These are phyloP conservation scores for Bubo scandiacus DNA, from an alignment of 2,113 vertebrate species.

Conservation along the genomic window DNA sequence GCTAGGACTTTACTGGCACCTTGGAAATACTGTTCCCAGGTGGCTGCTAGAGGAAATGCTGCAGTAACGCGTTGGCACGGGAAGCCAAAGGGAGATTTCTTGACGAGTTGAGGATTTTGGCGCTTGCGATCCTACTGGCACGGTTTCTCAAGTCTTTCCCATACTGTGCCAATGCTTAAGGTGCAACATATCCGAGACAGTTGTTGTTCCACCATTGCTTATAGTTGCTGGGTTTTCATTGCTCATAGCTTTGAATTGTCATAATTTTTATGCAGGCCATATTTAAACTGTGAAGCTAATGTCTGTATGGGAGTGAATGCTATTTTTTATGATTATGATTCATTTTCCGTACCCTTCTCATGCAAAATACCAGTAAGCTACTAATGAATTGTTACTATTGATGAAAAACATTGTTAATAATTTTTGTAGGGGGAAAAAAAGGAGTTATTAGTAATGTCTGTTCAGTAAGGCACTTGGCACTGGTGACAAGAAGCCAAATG, in stretches of 20 bases:
- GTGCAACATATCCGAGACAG: background rate
- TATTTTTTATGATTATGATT: background rate
- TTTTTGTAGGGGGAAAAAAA: background rate
- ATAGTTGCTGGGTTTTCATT: background rate
- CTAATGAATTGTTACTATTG: background rate
- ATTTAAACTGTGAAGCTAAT: background rate
- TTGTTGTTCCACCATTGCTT: background rate
- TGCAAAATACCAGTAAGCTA: background rate
- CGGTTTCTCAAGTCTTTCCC: background rate
- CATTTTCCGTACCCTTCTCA: background rate
- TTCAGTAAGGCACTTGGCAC: background rate
- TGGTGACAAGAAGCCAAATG: background rate
- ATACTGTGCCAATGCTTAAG: background rate
- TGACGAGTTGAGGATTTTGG: background rate
- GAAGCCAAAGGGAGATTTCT: background rate
- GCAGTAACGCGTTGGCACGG: accelerated
- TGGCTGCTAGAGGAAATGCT: background rate
- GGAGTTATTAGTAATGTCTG: background rate
- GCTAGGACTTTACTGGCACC: background rate
- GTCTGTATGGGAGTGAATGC: background rate
- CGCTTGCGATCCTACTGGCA: too few species aligned
- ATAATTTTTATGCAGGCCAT: background rate
- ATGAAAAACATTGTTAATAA: background rate
- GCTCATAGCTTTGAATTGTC: background rate
- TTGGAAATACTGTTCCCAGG: background rate